Base-by-base conservation (phyloP, 1,140 invertebrate genomes). In the Stegodyphus mimosarum region DNA sequence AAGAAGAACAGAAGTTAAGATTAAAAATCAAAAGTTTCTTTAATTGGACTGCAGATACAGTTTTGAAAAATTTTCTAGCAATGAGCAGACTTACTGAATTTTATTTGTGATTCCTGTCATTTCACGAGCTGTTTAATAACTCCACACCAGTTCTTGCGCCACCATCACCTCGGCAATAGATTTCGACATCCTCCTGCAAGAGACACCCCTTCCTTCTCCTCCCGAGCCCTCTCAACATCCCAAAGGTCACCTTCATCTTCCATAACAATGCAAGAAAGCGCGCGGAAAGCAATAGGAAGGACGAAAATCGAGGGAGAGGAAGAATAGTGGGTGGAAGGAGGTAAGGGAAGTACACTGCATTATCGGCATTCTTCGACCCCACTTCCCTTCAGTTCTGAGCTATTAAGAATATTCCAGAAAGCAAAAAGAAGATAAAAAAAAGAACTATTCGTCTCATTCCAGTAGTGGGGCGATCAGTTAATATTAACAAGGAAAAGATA, bases 401-500 rank as follows among this genome's bases (percentile, higher is more conserved):
- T 79, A 70, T 60, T 69, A 70, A 79, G 77, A 79, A 70, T 79
- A 79, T 70, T 79, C 52, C 50, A 10, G n/a, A 70, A 70, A 18
- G 33, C 50, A 33, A 70, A 70, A 51, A 79, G 70, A n/a, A 15
- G 13, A 7, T 13, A 17, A 66, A 52, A 71, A 55, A 70, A 71
- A 18, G 51, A 67, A 79, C 17, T 79, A 70, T 71, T 79, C 52
- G 53, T 79, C 51, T 17, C 60, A 63, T 75, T 63, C 51, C 11
- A 67, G 48, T 49, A 64, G 11, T 67, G 33, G 48, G 67, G 33
- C 66, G 77, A 79, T 79, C 51, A 70, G 52, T 79, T 79, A 51
- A 71, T 70, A 79, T 71, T 70, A 79, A 70, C 66, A 79, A 70
- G 77, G 51, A 18, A 70, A 79, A 70, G 18, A 79, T 79, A 79